Evolutionary conservation across 2,113 vertebrate species (phyloP).

Genomic region (Datnioides undecimradiatus): DNA sequence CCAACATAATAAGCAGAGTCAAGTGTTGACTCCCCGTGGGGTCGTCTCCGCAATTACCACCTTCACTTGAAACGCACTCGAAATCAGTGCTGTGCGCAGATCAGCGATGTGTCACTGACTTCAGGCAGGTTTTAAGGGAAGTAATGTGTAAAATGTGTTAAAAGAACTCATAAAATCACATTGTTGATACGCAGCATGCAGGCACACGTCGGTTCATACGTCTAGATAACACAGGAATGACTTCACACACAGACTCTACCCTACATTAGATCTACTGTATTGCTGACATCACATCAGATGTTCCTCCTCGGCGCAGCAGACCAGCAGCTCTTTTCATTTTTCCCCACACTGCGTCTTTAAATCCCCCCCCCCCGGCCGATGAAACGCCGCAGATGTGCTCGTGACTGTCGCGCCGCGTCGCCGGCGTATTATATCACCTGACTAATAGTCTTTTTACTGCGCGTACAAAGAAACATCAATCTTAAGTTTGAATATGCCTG

Average conservation of each 20-base stretch:
- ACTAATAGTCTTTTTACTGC: conserved; percentile 14
- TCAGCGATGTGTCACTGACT: too few relatives aligned
- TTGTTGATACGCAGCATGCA: background rate
- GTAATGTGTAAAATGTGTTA: too few relatives aligned
- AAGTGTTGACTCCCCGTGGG: background rate
- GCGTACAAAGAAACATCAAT: conserved; percentile 21
- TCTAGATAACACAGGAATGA: background rate
- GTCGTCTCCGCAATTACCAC: too few relatives aligned
- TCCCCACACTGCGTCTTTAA: background rate
- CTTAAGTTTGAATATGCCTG: background rate
- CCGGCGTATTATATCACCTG: background rate
- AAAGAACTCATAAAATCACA: too few relatives aligned
- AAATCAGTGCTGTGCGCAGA: too few relatives aligned
- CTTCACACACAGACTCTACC: background rate
- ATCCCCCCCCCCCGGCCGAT: background rate
- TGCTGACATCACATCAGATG: background rate
- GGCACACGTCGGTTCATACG: background rate
- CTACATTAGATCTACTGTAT: background rate
- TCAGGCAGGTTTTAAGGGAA: too few relatives aligned
- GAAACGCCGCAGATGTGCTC: background rate
- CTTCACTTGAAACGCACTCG: too few relatives aligned
- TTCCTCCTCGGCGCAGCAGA: background rate
- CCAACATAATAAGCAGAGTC: too few relatives aligned
- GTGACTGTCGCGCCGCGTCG: background rate
- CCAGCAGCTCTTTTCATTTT: background rate